Evolutionary conservation across 1,140 invertebrate genomes (phyloP).

Genomic region (Drosophila seguyi): DNA sequence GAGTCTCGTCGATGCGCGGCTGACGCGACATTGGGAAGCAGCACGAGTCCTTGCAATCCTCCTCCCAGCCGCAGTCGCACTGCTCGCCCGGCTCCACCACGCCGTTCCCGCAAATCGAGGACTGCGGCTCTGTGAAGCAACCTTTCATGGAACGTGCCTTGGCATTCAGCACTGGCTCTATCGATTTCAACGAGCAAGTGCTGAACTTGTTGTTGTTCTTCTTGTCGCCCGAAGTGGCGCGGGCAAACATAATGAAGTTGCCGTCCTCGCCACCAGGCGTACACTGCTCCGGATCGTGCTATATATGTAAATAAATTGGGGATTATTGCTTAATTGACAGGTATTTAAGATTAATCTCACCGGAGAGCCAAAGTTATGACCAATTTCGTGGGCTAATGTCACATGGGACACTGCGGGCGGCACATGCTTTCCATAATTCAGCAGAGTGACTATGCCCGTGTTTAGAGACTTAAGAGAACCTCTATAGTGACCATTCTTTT

Average conservation of each 20-base stretch:
- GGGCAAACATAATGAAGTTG: conserved; percentile 99
- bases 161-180: conserved; percentile 96
- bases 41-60: conserved; percentile 96
- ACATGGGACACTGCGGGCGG: conserved; percentile 99
- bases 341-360: conserved; percentile 86
- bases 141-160: conserved; percentile 95
- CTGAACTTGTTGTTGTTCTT: conserved; percentile 98
- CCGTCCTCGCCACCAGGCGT: conserved; percentile 96
- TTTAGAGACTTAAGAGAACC: conserved; percentile 98
- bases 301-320: conserved; percentile 37
- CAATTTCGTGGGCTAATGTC: conserved; percentile 99
- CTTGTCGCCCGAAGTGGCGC: conserved; percentile 98
- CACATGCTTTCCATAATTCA: conserved; percentile 99
- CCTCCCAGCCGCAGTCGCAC: conserved; percentile 99
- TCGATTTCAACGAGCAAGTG: conserved; percentile 95
- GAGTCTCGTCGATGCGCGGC: conserved; percentile 90
- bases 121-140: conserved; percentile 96
- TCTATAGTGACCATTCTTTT: conserved; percentile 98
- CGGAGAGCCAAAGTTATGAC: conserved; percentile 99
- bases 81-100: conserved; percentile 98
- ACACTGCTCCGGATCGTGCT: conserved; percentile 98
- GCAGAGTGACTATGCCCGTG: conserved; percentile 98
- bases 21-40: conserved; percentile 95
- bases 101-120: conserved; percentile 97
- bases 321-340: neutral